Conservation (phyloP, 2,113 vertebrate species). For the Toxotes jaculatrix region DNA sequence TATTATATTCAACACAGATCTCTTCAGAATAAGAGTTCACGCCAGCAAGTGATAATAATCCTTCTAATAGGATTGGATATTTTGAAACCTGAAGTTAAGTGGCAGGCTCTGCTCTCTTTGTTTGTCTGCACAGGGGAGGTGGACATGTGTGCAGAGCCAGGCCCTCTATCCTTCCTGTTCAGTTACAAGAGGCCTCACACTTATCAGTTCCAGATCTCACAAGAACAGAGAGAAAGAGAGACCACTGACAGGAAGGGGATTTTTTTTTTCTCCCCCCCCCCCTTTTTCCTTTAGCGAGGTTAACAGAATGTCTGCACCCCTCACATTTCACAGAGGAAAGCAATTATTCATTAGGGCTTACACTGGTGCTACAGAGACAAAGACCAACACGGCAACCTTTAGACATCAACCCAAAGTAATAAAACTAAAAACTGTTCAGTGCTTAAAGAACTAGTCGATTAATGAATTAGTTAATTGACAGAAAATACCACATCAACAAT, state of each 20-base stretch:
- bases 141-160: conserved; percentile 80
- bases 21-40: conserved; percentile 34
- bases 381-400: conserved; percentile 51
- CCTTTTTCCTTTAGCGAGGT: conserved; percentile 63
- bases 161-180: conserved; percentile 81
- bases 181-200: conserved; percentile 75
- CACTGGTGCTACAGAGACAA: conserved; percentile 38
- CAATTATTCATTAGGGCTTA: conserved; percentile 70
- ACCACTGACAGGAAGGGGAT: conserved; percentile 80
- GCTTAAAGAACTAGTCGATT: background rate
- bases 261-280: background rate
- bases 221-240: conserved; percentile 77
- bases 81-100: conserved; percentile 63
- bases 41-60: conserved; percentile 46
- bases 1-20: conserved; percentile 43
- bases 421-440: conserved; percentile 3
- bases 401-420: conserved; percentile 17
- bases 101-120: conserved; percentile 61
- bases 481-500: background rate
- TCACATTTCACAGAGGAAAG: conserved; percentile 76
- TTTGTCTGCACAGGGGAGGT: conserved; percentile 70
- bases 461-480: background rate
- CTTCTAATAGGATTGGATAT: conserved; percentile 50
- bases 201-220: conserved; percentile 84
- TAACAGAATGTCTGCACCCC: conserved; percentile 78